Percentiles rank a stretch among this genome's conserved stretches.
Evolutionary conservation across 2,888 invertebrate species (phyloP).

Genomic region (Bruchidius siliquastri): DNA sequence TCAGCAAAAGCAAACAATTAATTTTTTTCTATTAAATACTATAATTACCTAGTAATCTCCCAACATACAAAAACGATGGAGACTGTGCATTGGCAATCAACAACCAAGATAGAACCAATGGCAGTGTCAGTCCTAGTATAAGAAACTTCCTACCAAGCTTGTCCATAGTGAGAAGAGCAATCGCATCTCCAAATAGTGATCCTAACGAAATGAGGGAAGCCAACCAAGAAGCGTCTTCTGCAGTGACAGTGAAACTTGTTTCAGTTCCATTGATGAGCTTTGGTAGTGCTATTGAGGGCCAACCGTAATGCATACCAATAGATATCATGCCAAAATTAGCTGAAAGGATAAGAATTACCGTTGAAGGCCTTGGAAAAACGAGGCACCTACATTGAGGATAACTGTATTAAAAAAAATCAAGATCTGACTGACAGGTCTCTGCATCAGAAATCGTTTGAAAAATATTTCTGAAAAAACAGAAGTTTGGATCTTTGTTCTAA

Average conservation of each 20-base stretch:
- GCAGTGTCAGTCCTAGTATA: slow-evolving; percentile 56
- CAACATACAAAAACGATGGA: slow-evolving; percentile 52
- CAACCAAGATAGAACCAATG: slow-evolving; percentile 60
- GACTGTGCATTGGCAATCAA: slow-evolving; percentile 57
- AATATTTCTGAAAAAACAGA: too few species aligned
- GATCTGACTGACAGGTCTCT: too few species aligned
- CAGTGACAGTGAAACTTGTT: slow-evolving; percentile 47
- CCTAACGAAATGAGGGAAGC: slow-evolving; percentile 62
- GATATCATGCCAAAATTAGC: slow-evolving; percentile 39
- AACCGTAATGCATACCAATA: slow-evolving; percentile 48
- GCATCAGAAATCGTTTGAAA: too few species aligned
- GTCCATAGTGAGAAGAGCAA: slow-evolving; percentile 61
- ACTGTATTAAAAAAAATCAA: too few species aligned
- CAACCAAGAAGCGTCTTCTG: slow-evolving; percentile 57
- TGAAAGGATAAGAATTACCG: slow-evolving; percentile 27
- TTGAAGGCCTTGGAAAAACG: too few species aligned
- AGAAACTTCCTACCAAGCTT: slow-evolving; percentile 62
- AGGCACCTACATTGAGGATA: too few species aligned
- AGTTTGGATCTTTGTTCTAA: too few species aligned
- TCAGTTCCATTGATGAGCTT: slow-evolving; percentile 50
- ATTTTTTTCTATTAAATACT: too few species aligned
- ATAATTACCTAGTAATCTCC: slow-evolving; percentile 20
- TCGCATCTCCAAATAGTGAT: slow-evolving; percentile 57
- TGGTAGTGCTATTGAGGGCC: slow-evolving; percentile 57
- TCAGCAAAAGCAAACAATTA: too few species aligned